Conservation (phyloP, 2,888 invertebrate genomes). For the Nudaria mundana region DNA sequence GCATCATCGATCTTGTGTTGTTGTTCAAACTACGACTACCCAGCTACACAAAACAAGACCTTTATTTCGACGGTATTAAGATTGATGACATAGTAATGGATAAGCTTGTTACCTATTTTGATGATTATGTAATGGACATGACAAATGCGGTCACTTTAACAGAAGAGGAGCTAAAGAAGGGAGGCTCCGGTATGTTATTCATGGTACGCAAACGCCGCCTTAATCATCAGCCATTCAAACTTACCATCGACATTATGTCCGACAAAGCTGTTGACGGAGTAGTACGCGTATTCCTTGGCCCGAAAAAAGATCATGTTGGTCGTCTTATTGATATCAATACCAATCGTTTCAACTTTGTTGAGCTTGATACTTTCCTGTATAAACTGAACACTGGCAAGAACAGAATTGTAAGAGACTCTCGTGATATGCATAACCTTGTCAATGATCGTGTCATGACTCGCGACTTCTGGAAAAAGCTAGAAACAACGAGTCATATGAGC, state of each 20-base stretch:
- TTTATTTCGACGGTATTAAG: slow-evolving; percentile 83
- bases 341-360: slow-evolving; percentile 83
- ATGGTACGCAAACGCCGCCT: slow-evolving; percentile 82
- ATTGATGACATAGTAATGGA: slow-evolving; percentile 83
- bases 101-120: slow-evolving; percentile 85
- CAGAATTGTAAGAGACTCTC: slow-evolving; percentile 82
- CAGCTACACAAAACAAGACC: slow-evolving; percentile 83
- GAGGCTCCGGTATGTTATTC: slow-evolving; percentile 70
- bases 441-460: slow-evolving; percentile 85
- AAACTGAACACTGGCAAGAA: slow-evolving; percentile 84
- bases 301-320: slow-evolving; percentile 83
- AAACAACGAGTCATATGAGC: slow-evolving; percentile 68
- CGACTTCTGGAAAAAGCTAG: slow-evolving; percentile 83
- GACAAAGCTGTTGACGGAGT: slow-evolving; percentile 81
- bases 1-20: slow-evolving; percentile 77
- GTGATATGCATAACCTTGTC: slow-evolving; percentile 84
- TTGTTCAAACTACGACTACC: slow-evolving; percentile 82
- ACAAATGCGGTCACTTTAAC: slow-evolving; percentile 80
- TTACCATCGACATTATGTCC: slow-evolving; percentile 78
- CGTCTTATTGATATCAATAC: slow-evolving; percentile 79
- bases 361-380: slow-evolving; percentile 83
- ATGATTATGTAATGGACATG: slow-evolving; percentile 84
- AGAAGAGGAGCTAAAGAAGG: slow-evolving; percentile 70
- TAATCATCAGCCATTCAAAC: slow-evolving; percentile 84
- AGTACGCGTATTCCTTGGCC: slow-evolving; percentile 85